Conservation (phyloP, 2,888 invertebrate genomes). For the Apotomis turbidana region DNA sequence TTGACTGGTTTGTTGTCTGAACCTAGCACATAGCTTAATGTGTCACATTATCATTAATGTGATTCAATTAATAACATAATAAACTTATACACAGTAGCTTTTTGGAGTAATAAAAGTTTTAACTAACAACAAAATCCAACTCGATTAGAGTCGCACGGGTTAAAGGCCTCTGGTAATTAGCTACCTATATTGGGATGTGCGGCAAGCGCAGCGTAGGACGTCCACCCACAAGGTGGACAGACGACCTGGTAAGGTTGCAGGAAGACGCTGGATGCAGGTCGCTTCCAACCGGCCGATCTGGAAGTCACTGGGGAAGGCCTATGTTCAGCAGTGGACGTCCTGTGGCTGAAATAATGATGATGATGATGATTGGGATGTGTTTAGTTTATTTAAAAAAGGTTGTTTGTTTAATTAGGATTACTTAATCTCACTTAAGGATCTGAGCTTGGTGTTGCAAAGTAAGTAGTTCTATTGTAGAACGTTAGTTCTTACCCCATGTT, state of each 20-base stretch:
- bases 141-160: conserved; percentile 4
- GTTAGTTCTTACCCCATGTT: too few species aligned
- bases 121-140: conserved; percentile 18
- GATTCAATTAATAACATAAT: conserved; percentile 1
- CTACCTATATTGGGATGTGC: conserved; percentile 6
- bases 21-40: neutral
- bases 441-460: neutral
- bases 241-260: too few species aligned
- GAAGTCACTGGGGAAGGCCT: too few species aligned
- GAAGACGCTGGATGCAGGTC: too few species aligned
- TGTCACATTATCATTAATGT: conserved; percentile 6
- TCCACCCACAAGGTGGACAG: too few species aligned
- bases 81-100: neutral
- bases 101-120: conserved; percentile 19
- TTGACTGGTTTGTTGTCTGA: neutral
- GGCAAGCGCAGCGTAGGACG: too few species aligned
- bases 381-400: conserved; percentile 4
- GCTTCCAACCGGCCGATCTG: too few species aligned
- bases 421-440: neutral
- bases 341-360: too few species aligned
- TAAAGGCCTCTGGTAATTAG: conserved; percentile 14
- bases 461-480: neutral
- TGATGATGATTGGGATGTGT: conserved; percentile 10
- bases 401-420: conserved; percentile 6
- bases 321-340: too few species aligned